Conservation (phyloP, 2,888 invertebrate species). For the Ditylenchus weischeri region DNA sequence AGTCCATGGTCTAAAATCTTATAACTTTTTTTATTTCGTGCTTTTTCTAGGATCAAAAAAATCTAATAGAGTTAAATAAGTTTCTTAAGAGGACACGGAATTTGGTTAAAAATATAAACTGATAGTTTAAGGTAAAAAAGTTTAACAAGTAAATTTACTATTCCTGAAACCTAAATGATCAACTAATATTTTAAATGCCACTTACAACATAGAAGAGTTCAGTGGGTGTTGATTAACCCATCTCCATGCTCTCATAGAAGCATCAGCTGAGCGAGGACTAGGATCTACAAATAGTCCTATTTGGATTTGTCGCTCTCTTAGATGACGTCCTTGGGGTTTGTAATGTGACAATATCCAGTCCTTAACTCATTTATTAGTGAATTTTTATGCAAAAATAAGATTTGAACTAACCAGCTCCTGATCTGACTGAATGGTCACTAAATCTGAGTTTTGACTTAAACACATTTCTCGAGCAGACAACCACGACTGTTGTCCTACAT, state of each 20-base stretch:
- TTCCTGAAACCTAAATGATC: too few relatives aligned
- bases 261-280: slow-evolving; percentile 17
- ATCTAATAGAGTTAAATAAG: too few relatives aligned
- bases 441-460: slow-evolving; percentile 45
- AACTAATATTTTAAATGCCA: not conserved
- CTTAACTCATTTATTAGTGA: slow-evolving; percentile 21
- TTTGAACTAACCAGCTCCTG: slow-evolving; percentile 34
- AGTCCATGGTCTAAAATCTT: slow-evolving; percentile 28
- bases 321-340: slow-evolving; percentile 32
- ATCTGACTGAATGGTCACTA: slow-evolving; percentile 34
- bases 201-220: slow-evolving; percentile 31
- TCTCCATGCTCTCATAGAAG: slow-evolving; percentile 28
- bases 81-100: too few relatives aligned
- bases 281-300: slow-evolving; percentile 32
- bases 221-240: slow-evolving; percentile 36
- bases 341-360: slow-evolving; percentile 39
- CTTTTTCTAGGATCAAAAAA: too few relatives aligned
- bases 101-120: too few relatives aligned
- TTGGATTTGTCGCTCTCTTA: slow-evolving; percentile 37
- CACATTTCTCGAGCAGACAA: slow-evolving; percentile 43
- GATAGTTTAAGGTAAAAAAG: too few relatives aligned
- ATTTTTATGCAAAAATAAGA: not conserved
- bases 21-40: not conserved
- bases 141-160: too few relatives aligned
- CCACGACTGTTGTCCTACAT: slow-evolving; percentile 47